Conservation (phyloP, 2,113 vertebrate genomes). For the Hypocryptadius cinnamomeus region DNA sequence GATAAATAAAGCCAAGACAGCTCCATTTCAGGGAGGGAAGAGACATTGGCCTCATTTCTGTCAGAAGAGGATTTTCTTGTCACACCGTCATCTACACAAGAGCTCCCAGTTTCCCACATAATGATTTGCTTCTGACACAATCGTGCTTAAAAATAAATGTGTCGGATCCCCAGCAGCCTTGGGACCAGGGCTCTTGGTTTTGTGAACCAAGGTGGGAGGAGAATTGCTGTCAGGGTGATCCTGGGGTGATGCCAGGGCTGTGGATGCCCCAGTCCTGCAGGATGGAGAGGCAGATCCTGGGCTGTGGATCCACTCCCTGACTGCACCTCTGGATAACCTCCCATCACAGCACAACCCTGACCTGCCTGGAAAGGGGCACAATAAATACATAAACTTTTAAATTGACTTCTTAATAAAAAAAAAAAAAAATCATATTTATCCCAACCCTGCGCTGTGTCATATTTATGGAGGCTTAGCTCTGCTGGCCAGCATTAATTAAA, state of each 20-base stretch:
- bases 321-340: background rate
- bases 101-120: background rate
- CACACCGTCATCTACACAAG: background rate
- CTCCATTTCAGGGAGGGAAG: background rate
- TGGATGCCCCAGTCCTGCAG: background rate
- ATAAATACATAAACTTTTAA: background rate
- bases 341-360: background rate
- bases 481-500: background rate
- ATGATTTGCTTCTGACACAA: background rate
- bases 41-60: constrained; percentile 1
- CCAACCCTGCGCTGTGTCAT: background rate
- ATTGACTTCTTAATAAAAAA: background rate
- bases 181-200: background rate
- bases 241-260: background rate
- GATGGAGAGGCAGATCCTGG: background rate
- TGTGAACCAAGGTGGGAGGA: background rate
- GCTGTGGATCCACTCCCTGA: background rate
- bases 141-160: background rate
- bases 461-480: background rate
- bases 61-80: constrained; percentile 11
- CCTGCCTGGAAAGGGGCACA: background rate
- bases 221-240: background rate
- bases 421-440: background rate
- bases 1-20: background rate
- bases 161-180: background rate